Base-by-base conservation (phyloP, 2,797 vertebrate species). In the Nasua narica region DNA sequence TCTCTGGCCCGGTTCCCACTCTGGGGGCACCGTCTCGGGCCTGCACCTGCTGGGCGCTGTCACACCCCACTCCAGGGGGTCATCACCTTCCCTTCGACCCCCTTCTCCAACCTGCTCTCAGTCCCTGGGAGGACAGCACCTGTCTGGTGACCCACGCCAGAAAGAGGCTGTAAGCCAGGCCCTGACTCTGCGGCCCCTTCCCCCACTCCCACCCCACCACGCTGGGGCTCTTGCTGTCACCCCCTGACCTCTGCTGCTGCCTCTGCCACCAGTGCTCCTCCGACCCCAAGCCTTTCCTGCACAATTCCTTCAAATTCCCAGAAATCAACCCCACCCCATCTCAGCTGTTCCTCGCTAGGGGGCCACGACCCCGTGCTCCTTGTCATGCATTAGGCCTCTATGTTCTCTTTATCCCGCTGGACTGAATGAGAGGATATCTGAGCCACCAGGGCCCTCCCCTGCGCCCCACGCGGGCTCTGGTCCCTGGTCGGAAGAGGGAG, bases 201-300 rank as follows among this genome's bases (percentile, higher is more conserved):
- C 4, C 93, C 52, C 18, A 5, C 7, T 5, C 0, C 13, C 0
- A 12, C 6, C 60, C 32, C 32, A 3, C 2, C 29, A 77, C 8
- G 76, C 81, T 35, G 77, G 35, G 90, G 56, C 93, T 21, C 56
- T 25, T 37, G 77, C 79, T 60, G 79, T 69, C 54, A 54, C 79
- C 87, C 70, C 62, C 58, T 52, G 91, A n/a, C 76, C 92, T 83
- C 69, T 72, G 52, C 46, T 70, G 52, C 58, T 11, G 25, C 67
- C 65, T 54, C 72, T 37, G 86, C 56, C 86, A 56, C 58, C 69
- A 65, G 35, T 23, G 72, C 65, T 78, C n/a, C 35, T 81, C 52
- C 58, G n/a, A 32, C 21, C 27, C 70, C 52, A 27, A 60, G 54
- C 74, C 78, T 60, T 92, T 93, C 74, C 50, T 29, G 35, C 43